Base-by-base conservation (phyloP, 30 jellyfish, hydroid and myxozoan species). In the Euphysa ruthae region DNA sequence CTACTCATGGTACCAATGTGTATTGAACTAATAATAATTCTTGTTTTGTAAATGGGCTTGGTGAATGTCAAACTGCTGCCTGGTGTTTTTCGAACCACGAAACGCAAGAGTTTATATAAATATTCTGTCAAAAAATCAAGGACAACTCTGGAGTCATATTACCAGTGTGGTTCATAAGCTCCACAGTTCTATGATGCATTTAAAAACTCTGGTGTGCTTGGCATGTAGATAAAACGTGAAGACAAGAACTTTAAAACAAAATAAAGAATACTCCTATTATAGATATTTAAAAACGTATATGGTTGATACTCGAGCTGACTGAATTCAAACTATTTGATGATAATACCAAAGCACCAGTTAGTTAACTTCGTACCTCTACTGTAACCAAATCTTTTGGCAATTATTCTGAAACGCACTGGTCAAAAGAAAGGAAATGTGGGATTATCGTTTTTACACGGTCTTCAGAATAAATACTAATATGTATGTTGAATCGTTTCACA, bases 191-290 rank as follows among this genome's bases (percentile, higher is more conserved):
- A 63, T 63, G 74, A 24, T 13, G 27, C 3, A 82, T 83, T 27
- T 35, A 51, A 43, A 51, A 23, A 27, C 71, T 77, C 23, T 51
- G 15, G 19, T 77, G 92, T 56, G 33, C 71, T 3, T 77, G 92
- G 92, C 84, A 77, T 68, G 92, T 77, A 4, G 92, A 66, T 46
- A 77, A 77, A 55, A 74, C 83, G 15, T 68, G 78, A 77, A 23
- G 43, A 35, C 76, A 69, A 30, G 70, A 77, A 54, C 16, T 65
- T n/a, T n/a, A n/a, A n/a, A n/a, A n/a, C n/a, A n/a, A n/a, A n/a
- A n/a, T n/a, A n/a, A n/a, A n/a, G n/a, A n/a, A n/a, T n/a, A n/a
- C n/a, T n/a, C n/a, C n/a, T n/a, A 38, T 38, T 12, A n/a, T n/a
- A 38, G 52, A 38, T 38, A 38, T 38, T 8, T 38, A 38, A 8